Evolutionary conservation across 2,797 vertebrate species (phyloP).

Genomic region (Catharus ustulatus): DNA sequence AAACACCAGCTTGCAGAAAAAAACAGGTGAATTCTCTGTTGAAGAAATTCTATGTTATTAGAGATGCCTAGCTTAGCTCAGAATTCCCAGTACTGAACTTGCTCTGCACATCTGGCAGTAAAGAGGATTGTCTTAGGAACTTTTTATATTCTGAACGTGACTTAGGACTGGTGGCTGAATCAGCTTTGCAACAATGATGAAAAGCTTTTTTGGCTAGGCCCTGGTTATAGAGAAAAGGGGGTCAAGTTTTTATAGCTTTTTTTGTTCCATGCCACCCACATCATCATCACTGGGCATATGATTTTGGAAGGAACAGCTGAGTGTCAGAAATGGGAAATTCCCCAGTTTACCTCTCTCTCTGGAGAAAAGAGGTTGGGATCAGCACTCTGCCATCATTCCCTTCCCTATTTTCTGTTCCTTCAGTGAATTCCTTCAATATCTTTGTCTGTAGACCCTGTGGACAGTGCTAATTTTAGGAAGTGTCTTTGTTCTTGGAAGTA

Average conservation of each 20-base stretch:
- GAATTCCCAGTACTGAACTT: not conserved
- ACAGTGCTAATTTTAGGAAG: not conserved
- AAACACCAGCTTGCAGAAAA: not conserved
- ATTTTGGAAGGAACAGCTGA: rapidly evolving
- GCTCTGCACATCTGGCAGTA: not conserved
- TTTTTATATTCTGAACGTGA: not conserved
- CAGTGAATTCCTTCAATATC: not conserved
- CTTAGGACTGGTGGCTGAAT: not conserved
- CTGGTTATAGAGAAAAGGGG: not conserved
- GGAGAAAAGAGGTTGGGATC: not conserved
- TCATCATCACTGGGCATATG: rapidly evolving
- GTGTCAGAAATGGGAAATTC: not conserved
- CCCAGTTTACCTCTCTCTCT: not conserved
- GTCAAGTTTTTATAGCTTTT: not conserved
- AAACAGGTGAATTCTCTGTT: not conserved
- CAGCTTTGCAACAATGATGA: not conserved
- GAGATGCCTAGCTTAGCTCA: not conserved
- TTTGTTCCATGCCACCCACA: not conserved
- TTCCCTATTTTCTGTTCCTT: not conserved
- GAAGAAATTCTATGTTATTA: not conserved
- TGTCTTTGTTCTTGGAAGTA: not conserved
- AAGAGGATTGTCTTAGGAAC: not conserved
- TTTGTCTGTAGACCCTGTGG: not conserved
- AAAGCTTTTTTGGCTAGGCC: not conserved
- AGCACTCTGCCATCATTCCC: not conserved